These are phyloP conservation scores for Peromyscus aztecus DNA, from an alignment of 2,797 vertebrate genomes.

Conservation along the genomic window DNA sequence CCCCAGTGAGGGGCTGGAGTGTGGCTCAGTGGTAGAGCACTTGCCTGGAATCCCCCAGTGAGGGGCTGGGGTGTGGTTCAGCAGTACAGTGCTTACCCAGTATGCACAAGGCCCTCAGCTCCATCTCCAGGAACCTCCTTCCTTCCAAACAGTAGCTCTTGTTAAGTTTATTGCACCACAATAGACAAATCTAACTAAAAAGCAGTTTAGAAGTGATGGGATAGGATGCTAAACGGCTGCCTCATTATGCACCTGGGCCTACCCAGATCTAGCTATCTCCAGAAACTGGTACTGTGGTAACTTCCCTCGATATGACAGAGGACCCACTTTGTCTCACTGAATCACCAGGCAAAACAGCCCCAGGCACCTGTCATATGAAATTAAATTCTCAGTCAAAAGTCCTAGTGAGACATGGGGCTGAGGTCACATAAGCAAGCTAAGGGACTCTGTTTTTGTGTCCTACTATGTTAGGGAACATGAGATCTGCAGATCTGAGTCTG, in stretches of 20 bases:
- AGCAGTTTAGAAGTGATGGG: background rate
- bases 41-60: background rate
- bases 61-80: background rate
- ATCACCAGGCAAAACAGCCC: slow-evolving; percentile 8
- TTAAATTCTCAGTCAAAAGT: background rate
- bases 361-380: background rate
- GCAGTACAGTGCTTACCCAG: background rate
- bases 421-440: background rate
- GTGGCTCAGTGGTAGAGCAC: background rate
- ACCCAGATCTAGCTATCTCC: background rate
- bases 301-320: background rate
- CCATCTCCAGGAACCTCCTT: background rate
- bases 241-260: too few species aligned
- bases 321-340: background rate
- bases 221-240: background rate
- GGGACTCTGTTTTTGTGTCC: background rate
- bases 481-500: background rate
- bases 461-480: background rate
- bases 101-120: background rate
- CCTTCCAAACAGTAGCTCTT: background rate
- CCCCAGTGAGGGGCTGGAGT: too few species aligned
- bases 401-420: background rate
- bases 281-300: background rate
- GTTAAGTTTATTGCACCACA: background rate
- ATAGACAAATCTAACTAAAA: background rate